Evolutionary conservation across 2,888 invertebrate species (phyloP).

Genomic region (Watsonalla binaria): DNA sequence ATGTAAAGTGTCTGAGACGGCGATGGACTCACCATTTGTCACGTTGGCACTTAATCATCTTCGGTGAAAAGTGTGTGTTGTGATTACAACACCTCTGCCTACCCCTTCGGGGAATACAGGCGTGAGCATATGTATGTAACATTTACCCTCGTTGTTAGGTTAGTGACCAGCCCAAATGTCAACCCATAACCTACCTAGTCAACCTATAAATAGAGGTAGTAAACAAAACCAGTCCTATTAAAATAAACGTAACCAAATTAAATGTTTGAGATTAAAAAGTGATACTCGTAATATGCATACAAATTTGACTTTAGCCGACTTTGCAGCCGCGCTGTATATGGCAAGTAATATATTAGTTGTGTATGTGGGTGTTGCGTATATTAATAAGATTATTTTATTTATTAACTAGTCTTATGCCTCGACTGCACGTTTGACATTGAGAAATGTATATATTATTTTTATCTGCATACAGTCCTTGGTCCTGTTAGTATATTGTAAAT

Average conservation of each 20-base stretch:
- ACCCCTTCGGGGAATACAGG: no score
- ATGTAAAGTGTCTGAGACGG: no score
- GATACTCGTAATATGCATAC: not conserved
- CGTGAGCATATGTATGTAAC: no score
- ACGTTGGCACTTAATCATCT: no score
- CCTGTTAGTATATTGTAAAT: no score
- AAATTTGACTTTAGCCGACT: constrained; percentile 3
- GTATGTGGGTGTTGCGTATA: not conserved
- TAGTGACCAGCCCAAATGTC: not conserved
- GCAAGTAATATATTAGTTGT: not conserved
- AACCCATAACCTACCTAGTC: no score
- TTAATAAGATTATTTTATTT: not conserved
- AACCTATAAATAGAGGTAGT: not conserved
- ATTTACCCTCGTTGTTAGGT: not conserved
- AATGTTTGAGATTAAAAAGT: not conserved
- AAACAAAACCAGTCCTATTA: not conserved
- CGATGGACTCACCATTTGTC: no score
- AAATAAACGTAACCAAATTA: not conserved
- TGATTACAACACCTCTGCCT: no score
- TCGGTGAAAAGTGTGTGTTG: no score
- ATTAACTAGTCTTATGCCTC: not conserved
- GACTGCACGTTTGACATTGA: not conserved
- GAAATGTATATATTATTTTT: not conserved
- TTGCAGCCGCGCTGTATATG: not conserved
- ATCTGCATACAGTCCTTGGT: not conserved